Percentiles rank a stretch among this genome's conserved stretches.
These are phyloP conservation scores for Papilio elwesi DNA, from an alignment of 2,888 invertebrate species.

Conservation along the genomic window DNA sequence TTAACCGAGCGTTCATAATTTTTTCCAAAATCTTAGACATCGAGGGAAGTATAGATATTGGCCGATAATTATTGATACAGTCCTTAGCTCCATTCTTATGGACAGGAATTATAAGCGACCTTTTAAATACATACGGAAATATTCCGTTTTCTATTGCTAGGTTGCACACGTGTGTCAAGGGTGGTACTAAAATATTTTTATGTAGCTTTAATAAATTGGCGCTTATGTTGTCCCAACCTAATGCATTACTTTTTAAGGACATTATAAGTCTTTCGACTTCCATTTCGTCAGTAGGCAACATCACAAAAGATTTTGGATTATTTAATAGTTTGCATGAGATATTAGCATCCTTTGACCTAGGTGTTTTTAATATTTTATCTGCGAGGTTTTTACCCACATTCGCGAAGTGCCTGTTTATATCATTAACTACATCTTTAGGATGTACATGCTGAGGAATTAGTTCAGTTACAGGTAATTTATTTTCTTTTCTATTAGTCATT, in stretches of 20 bases:
- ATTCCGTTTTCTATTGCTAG: no score
- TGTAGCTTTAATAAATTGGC: no score
- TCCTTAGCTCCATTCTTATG: no score
- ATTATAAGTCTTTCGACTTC: slow-evolving; percentile 2
- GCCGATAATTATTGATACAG: no score
- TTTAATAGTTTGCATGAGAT: neutral
- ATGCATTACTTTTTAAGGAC: neutral
- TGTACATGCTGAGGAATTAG: neutral
- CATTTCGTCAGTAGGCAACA: no score
- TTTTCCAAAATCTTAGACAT: no score
- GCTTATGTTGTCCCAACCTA: slow-evolving; percentile 1
- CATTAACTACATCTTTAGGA: slow-evolving; percentile 8
- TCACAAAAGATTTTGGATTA: neutral
- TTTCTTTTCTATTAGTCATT: neutral
- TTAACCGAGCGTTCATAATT: no score
- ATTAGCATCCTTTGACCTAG: neutral
- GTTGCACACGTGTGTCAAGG: no score
- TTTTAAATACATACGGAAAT: no score
- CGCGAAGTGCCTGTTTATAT: neutral
- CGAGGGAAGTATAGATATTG: no score
- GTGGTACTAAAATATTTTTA: no score
- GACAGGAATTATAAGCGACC: no score
- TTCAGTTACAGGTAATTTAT: neutral
- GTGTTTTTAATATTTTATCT: slow-evolving; percentile 3
- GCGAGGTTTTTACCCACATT: slow-evolving; percentile 5